Conservation (phyloP, 2,888 invertebrate species). For the Conus canariensis region DNA sequence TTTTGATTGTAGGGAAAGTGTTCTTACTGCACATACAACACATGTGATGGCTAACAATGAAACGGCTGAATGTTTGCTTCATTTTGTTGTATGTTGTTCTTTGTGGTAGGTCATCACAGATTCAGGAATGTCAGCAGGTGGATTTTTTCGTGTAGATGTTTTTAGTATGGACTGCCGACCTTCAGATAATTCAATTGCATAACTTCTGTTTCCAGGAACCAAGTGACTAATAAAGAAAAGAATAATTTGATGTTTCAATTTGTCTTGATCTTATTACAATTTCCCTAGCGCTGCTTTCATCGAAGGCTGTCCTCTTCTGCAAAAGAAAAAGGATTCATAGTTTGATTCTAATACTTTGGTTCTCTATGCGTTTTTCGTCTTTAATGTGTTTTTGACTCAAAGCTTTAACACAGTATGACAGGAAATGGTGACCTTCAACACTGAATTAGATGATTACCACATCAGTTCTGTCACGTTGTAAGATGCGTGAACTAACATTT, state of each 20-base stretch:
- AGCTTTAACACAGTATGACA: constrained; percentile 10
- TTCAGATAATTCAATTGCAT: neutral
- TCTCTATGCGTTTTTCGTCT: neutral
- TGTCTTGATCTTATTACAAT: neutral
- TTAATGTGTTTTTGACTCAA: neutral
- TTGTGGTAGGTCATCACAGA: neutral
- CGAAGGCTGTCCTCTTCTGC: constrained; percentile 2
- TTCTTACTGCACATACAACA: too few relatives aligned
- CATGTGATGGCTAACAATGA: too few relatives aligned
- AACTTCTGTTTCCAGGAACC: constrained; percentile 5
- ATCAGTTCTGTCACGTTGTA: neutral
- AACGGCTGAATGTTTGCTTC: too few relatives aligned
- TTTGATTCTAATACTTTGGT: constrained; percentile 12
- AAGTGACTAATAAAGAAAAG: constrained; percentile 2
- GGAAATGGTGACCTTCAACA: neutral
- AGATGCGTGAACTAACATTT: neutral
- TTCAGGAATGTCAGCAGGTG: neutral
- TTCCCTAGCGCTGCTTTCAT: constrained; percentile 8
- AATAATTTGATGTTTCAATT: neutral
- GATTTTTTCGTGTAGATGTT: neutral
- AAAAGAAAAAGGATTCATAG: neutral
- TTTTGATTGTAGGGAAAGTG: too few relatives aligned
- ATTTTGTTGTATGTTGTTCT: too few relatives aligned
- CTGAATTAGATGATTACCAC: neutral
- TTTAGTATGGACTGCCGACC: neutral